These are phyloP conservation scores for Drosophila setifemur DNA, from an alignment of 1,140 invertebrate species.

Conservation along the genomic window DNA sequence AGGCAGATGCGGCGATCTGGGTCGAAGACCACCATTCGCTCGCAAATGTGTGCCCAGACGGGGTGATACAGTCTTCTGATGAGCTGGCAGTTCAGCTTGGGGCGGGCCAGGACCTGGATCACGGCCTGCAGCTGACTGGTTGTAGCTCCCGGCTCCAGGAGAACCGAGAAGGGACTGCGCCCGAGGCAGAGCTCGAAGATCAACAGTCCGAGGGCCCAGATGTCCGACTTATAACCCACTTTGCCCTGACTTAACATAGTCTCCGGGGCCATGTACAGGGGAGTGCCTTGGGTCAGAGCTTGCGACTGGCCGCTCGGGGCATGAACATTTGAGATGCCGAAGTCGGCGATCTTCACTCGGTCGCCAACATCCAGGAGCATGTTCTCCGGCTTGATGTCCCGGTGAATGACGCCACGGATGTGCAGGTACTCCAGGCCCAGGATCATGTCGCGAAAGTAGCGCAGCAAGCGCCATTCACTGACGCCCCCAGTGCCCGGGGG, in stretches of 20 bases:
- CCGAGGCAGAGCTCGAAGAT: constrained; percentile 88
- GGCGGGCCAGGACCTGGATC: constrained; percentile 35
- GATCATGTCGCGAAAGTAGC: constrained; percentile 83
- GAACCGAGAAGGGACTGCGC: constrained; percentile 86
- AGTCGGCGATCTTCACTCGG: constrained; percentile 88
- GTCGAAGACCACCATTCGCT: constrained; percentile 64
- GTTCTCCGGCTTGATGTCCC: constrained; percentile 89
- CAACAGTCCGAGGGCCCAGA: constrained; percentile 92
- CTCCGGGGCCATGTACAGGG: constrained; percentile 92
- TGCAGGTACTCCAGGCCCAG: constrained; percentile 89
- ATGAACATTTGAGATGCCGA: constrained; percentile 84
- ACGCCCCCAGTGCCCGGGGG: constrained; percentile 4
- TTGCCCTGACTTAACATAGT: constrained; percentile 86
- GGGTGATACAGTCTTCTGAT: constrained; percentile 46
- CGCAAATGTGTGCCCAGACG: constrained; percentile 59
- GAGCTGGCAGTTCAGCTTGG: constrained; percentile 51
- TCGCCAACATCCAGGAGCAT: constrained; percentile 85
- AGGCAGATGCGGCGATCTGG: constrained; percentile 53
- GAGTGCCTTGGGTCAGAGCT: constrained; percentile 85
- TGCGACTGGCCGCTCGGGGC: constrained; percentile 40
- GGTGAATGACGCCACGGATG: constrained; percentile 86
- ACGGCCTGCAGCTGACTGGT: constrained; percentile 48
- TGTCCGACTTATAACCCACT: constrained; percentile 88
- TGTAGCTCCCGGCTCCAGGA: constrained; percentile 22
- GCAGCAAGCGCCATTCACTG: constrained; percentile 23